Evolutionary conservation across 1,140 invertebrate genomes (phyloP).

Genomic region (Galleria mellonella): DNA sequence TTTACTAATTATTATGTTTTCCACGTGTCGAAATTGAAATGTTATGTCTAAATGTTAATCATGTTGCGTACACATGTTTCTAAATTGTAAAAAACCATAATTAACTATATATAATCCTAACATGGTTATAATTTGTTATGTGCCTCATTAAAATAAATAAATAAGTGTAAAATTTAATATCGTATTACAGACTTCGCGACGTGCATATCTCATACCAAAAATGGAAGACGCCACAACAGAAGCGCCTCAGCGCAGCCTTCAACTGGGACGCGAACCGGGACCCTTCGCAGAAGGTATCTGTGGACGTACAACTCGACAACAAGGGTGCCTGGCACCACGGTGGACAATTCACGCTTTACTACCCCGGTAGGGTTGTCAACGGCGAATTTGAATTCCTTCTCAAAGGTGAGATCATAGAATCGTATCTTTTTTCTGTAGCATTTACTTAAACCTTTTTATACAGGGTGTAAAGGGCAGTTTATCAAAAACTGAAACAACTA

Average conservation of each 20-base stretch:
- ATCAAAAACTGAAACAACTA: too few species aligned
- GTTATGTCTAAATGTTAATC: too few species aligned
- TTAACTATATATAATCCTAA: too few species aligned
- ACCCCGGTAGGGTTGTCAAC: constrained; percentile 82
- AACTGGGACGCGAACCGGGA: constrained; percentile 90
- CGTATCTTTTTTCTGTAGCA: neutral
- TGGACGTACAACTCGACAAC: constrained; percentile 71
- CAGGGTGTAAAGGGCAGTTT: too few species aligned
- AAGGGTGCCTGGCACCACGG: constrained; percentile 76
- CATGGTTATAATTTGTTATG: too few species aligned
- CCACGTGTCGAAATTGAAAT: too few species aligned
- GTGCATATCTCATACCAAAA: constrained; percentile 79
- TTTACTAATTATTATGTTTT: too few species aligned
- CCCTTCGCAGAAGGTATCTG: constrained; percentile 80
- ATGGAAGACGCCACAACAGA: constrained; percentile 73
- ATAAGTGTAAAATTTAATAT: constrained; percentile 2
- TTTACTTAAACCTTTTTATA: too few species aligned
- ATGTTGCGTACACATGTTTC: too few species aligned
- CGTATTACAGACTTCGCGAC: constrained; percentile 77
- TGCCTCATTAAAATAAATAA: too few species aligned
- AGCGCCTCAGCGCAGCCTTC: constrained; percentile 80
- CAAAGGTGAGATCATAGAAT: constrained; percentile 49
- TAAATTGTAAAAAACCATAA: too few species aligned
- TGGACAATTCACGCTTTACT: constrained; percentile 78
- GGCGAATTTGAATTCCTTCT: constrained; percentile 76